Base-by-base conservation (phyloP, 2,888 invertebrate genomes). In the Callyntrura guangdongensis region DNA sequence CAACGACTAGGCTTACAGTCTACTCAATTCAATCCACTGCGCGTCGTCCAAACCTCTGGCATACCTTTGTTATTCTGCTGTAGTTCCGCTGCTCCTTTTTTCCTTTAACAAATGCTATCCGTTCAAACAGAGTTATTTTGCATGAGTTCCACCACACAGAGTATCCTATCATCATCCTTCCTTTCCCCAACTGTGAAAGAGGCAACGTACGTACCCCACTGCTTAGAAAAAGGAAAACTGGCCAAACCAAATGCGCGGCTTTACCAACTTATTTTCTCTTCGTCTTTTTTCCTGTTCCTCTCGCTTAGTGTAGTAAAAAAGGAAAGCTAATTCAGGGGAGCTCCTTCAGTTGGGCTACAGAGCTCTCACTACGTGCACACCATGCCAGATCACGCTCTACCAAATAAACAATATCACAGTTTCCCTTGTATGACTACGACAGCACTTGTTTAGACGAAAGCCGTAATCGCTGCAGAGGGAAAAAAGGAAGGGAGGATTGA, bases 301-400 rank as follows among this genome's bases (percentile, higher is more conserved):
- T 74, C 6, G 47, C n/a, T n/a, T n/a, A n/a, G 14, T 11, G n/a
- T n/a, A 74, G 74, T 74, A 22, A 86, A 86, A 74, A 86, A 74
- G 59, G 74, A 74, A 86, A 86, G 86, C 59, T 59, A 74, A 74
- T 59, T 86, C 74, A 49, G 8, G 61, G 17, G 2, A 25, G 4
- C 64, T 49, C 47, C 64, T 79, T 86, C 86, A 86, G 86, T 86
- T 79, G 86, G 86, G 86, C 86, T 86, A 86, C 79, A 67, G 86
- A 86, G 86, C 86, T 86, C 86, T 86, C 49, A 36, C 72, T 36
- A 86, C 27, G 20, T 56, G 47, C 59, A 64, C 12, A 59, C 47
- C 47, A 17, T n/a, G 25, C 20, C 22, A 53, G 77, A 36, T 17
- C 2, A 74, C 47, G 47, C 27, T 27, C 27, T 12, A 67, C 36